Evolutionary conservation across 2,113 vertebrate species (phyloP).

Genomic region (Cyprinodon tularosa): DNA sequence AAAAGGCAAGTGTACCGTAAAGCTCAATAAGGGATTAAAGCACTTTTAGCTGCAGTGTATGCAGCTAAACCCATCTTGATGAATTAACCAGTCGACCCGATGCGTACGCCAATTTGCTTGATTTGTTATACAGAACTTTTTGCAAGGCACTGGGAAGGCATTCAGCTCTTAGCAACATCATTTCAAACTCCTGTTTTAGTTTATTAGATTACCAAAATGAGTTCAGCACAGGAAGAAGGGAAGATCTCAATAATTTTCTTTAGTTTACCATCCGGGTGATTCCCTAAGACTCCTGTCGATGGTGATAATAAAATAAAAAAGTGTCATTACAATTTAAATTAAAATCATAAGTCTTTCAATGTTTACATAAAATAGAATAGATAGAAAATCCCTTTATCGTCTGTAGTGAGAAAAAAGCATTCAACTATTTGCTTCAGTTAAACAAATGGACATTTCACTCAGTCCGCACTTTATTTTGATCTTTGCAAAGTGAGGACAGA

Average conservation of each 20-base stretch:
- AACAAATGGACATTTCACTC: too few species aligned
- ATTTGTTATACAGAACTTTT: conserved; percentile 24
- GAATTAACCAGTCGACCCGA: conserved; percentile 50
- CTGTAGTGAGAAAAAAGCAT: too few species aligned
- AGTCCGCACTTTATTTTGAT: fast-evolving
- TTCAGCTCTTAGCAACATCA: neutral
- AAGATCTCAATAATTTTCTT: neutral
- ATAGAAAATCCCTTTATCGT: too few species aligned
- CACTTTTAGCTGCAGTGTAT: conserved; percentile 21
- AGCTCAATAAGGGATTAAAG: conserved; percentile 37
- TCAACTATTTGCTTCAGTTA: too few species aligned
- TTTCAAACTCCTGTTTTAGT: conserved; percentile 20
- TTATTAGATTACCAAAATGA: neutral
- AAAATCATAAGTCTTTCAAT: neutral
- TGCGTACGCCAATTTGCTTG: conserved; percentile 31
- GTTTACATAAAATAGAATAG: too few species aligned
- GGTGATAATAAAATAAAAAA: neutral
- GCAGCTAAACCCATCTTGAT: conserved; percentile 45
- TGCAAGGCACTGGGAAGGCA: conserved; percentile 4
- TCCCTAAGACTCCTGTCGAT: neutral
- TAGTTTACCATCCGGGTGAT: neutral
- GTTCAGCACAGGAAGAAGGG: neutral
- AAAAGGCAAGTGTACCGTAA: conserved; percentile 5
- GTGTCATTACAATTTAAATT: neutral
- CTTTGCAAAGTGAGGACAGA: too few species aligned